Percentiles rank a stretch among this genome's conserved stretches.
phyloP scores from a whole-genome alignment of 2,888 invertebrate genomes.

The Oithona nana region DNA sequence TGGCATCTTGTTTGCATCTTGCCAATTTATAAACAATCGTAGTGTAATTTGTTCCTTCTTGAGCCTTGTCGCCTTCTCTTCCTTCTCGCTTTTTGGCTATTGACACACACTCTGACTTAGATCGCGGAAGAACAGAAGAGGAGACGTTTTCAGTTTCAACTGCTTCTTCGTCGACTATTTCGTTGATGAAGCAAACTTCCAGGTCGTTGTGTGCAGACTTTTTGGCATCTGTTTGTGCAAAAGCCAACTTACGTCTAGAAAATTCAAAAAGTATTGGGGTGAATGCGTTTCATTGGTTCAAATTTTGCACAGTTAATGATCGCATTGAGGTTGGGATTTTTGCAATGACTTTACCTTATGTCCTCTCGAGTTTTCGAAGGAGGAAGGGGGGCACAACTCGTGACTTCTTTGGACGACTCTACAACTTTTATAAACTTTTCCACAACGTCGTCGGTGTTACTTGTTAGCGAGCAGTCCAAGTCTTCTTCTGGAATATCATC shows the following conservation, averaged over 20 bases:
- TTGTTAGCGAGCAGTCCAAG: too few species aligned
- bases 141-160: background rate
- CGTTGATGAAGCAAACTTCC: slow-evolving; percentile 8
- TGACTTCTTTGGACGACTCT: background rate
- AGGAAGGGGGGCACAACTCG: background rate
- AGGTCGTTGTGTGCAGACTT: background rate
- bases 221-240: background rate
- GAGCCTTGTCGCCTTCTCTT: background rate
- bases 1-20: background rate
- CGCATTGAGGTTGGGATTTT: background rate
- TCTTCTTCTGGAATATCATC: too few species aligned
- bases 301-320: too few species aligned
- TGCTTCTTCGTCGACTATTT: background rate
- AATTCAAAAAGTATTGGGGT: too few species aligned
- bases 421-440: slow-evolving; percentile 2
- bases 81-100: background rate
- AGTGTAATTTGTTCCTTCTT: background rate
- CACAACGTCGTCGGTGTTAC: too few species aligned
- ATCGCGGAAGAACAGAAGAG: background rate
- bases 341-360: background rate
- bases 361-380: background rate
- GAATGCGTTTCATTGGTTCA: too few species aligned
- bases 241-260: background rate
- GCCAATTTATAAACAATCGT: background rate
- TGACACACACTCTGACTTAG: background rate